Percentiles rank a stretch among this genome's conserved stretches.
Conservation (phyloP, 2,113 vertebrate genomes). For the Gasterosteus aculeatus region DNA sequence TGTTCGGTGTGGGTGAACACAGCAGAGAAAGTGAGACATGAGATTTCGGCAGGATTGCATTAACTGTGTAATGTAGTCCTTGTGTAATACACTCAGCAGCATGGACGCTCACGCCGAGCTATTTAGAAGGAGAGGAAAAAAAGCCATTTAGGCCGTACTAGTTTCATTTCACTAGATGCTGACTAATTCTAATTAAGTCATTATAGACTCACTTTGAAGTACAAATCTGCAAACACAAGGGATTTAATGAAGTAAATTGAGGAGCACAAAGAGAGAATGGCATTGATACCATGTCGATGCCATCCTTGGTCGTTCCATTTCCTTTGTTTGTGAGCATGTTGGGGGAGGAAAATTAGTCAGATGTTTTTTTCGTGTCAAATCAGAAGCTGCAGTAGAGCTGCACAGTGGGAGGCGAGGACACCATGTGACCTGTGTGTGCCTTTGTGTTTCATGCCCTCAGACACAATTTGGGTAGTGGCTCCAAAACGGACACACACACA, state of each 20-base stretch:
- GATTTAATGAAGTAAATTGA: constrained; percentile 54
- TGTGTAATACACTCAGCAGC: constrained; percentile 50
- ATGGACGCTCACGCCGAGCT: constrained; percentile 37
- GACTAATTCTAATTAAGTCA: constrained; percentile 71
- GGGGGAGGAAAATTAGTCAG: background rate
- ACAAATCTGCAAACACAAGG: constrained; percentile 60
- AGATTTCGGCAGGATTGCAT: constrained; percentile 10
- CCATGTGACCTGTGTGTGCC: constrained; percentile 32
- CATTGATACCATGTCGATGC: constrained; percentile 33
- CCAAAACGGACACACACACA: constrained; percentile 34
- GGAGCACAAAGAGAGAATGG: constrained; percentile 34
- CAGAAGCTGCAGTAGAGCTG: constrained; percentile 11
- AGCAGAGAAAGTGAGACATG: background rate
- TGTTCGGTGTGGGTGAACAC: constrained; percentile 4
- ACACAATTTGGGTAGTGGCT: constrained; percentile 33
- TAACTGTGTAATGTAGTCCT: constrained; percentile 43
- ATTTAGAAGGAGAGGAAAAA: constrained; percentile 7
- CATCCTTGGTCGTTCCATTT: constrained; percentile 5
- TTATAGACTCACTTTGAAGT: constrained; percentile 65
- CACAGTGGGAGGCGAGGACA: constrained; percentile 5
- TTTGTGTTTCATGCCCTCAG: constrained; percentile 31
- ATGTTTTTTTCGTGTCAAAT: constrained; percentile 21
- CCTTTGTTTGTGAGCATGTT: background rate
- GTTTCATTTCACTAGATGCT: constrained; percentile 69
- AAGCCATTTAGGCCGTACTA: constrained; percentile 54